phyloP scores from a whole-genome alignment of 2,113 vertebrate genomes.

The Anguilla rostrata region DNA sequence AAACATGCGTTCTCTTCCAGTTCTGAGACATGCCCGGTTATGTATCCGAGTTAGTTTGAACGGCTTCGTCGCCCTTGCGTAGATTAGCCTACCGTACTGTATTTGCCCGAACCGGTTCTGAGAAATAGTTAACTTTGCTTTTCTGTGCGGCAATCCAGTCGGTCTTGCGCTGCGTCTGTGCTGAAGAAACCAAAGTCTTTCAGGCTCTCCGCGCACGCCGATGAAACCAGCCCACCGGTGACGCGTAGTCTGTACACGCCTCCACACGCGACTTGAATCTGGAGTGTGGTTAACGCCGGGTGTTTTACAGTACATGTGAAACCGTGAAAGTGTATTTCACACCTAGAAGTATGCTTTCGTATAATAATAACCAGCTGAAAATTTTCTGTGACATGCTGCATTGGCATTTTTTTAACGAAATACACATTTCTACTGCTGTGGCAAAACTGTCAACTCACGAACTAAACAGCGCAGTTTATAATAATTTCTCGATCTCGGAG shows the following conservation, averaged over 20 bases:
- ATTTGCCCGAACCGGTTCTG: not conserved
- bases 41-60: not conserved
- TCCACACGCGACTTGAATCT: conserved; percentile 13
- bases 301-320: conserved; percentile 62
- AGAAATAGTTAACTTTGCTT: not conserved
- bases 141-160: conserved; percentile 40
- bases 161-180: conserved; percentile 45
- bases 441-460: no score
- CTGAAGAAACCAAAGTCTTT: conserved; percentile 17
- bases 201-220: not conserved
- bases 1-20: conserved; percentile 32
- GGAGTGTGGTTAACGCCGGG: conserved; percentile 12
- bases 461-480: no score
- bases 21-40: conserved; percentile 53
- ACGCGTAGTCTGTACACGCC: conserved; percentile 34
- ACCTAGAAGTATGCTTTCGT: not conserved
- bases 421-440: not conserved
- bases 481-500: no score
- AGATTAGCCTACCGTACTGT: not conserved
- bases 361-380: not conserved
- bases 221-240: not conserved
- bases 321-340: not conserved
- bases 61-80: not conserved
- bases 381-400: not conserved
- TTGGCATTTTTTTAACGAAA: not conserved